phyloP scores from a whole-genome alignment of 2,888 invertebrate species.

The Ectemnius lituratus region DNA sequence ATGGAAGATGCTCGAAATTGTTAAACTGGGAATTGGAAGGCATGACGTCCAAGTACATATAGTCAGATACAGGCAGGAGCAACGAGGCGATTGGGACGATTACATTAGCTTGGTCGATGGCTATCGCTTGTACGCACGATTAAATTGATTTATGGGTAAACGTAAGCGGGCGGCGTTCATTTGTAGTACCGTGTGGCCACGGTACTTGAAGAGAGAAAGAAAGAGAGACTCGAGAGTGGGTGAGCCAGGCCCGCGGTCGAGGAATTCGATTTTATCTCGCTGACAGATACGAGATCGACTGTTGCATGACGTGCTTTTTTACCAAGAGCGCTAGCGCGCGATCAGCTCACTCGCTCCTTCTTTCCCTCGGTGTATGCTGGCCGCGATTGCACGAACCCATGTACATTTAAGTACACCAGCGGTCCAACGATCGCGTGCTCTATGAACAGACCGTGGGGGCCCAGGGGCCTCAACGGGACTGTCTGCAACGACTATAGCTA shows the following conservation, averaged over 20 bases:
- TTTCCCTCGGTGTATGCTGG: constrained; percentile 27
- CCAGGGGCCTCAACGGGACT: neutral
- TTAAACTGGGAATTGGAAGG: neutral
- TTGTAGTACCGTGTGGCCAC: constrained; percentile 49
- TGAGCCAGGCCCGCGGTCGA: constrained; percentile 51
- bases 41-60: no score
- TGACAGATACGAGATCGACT: constrained; percentile 66
- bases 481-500: neutral
- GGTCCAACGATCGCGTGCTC: constrained; percentile 7
- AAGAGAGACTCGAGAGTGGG: constrained; percentile 49
- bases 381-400: constrained; percentile 41
- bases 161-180: constrained; percentile 61
- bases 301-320: constrained; percentile 57
- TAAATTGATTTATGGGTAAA: constrained; percentile 69
- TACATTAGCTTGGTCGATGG: constrained; percentile 60
- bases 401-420: constrained; percentile 12
- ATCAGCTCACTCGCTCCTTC: constrained; percentile 33
- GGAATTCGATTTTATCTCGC: constrained; percentile 66
- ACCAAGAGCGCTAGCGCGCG: constrained; percentile 17
- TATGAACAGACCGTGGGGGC: neutral
- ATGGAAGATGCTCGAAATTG: neutral
- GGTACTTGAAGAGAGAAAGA: constrained; percentile 8
- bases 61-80: neutral
- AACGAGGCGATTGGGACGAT: constrained; percentile 56
- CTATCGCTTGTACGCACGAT: constrained; percentile 66